Evolutionary conservation across 2,888 invertebrate genomes (phyloP).

Genomic region (Teinopalpus imperialis): DNA sequence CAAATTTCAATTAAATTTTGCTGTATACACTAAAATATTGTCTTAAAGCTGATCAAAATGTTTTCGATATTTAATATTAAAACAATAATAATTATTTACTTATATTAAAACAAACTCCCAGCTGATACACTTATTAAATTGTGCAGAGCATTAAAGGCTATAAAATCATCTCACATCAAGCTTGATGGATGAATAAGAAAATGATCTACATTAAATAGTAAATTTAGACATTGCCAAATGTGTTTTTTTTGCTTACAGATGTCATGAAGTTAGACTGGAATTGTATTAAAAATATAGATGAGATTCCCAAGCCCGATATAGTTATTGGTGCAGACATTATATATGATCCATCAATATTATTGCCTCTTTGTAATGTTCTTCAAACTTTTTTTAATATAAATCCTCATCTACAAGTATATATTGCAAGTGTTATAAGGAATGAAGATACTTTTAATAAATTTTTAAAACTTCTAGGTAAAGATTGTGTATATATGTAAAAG

Average conservation of each 20-base stretch:
- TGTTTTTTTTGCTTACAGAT: conserved; percentile 40
- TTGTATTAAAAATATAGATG: conserved; percentile 39
- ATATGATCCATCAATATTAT: conserved; percentile 64
- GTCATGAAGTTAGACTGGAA: conserved; percentile 62
- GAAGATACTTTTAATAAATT: conserved; percentile 83
- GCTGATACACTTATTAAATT: too few relatives aligned
- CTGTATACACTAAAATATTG: too few relatives aligned
- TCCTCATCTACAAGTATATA: conserved; percentile 50
- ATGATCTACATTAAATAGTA: too few relatives aligned
- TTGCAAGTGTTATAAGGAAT: conserved; percentile 82
- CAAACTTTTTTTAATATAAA: conserved; percentile 50
- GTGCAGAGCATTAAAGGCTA: too few relatives aligned
- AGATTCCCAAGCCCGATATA: conserved; percentile 53
- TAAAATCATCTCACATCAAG: too few relatives aligned
- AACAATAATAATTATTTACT: too few relatives aligned
- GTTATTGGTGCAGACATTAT: conserved; percentile 71
- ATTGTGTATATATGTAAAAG: background rate
- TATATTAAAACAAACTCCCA: too few relatives aligned
- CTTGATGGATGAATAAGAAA: too few relatives aligned
- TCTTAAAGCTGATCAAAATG: too few relatives aligned
- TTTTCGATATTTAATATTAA: too few relatives aligned
- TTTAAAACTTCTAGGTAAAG: conserved; percentile 75
- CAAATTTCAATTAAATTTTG: too few relatives aligned
- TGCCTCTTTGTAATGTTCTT: conserved; percentile 55
- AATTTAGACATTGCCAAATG: too few relatives aligned